Evolutionary conservation across 2,113 vertebrate genomes (phyloP).

Genomic region (Recurvirostra avosetta): DNA sequence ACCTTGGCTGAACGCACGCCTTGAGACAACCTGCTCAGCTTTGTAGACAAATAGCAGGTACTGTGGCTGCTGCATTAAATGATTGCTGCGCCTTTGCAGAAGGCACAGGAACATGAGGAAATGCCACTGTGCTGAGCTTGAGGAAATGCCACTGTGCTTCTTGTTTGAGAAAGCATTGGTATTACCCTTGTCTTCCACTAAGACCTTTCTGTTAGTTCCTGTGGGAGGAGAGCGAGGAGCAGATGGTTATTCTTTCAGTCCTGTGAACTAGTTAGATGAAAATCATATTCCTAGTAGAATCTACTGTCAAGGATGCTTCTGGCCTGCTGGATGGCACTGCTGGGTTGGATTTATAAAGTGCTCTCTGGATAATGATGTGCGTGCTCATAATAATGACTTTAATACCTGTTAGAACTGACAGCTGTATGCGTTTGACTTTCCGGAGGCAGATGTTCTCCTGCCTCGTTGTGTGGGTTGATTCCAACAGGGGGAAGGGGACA

Average conservation of each 20-base stretch:
- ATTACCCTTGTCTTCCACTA: neutral
- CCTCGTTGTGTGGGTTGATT: slow-evolving; percentile 1
- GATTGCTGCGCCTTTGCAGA: neutral
- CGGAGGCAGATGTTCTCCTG: slow-evolving; percentile 20
- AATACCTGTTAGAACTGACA: slow-evolving; percentile 30
- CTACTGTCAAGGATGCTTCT: slow-evolving; percentile 12
- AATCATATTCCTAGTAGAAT: slow-evolving; percentile 12
- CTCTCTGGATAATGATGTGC: slow-evolving; percentile 15
- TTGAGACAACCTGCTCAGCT: neutral
- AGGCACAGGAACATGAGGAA: neutral
- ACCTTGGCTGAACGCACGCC: neutral
- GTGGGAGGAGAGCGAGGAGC: neutral
- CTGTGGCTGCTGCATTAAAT: neutral
- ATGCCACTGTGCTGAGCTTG: neutral
- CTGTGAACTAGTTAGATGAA: slow-evolving; percentile 26
- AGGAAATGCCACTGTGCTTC: neutral
- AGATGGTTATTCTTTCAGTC: slow-evolving; percentile 29
- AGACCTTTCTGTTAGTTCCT: neutral
- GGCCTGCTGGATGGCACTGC: neutral
- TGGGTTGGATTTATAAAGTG: slow-evolving; percentile 30
- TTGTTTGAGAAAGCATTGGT: neutral
- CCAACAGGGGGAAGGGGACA: neutral
- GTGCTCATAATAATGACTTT: neutral
- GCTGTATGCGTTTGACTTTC: neutral
- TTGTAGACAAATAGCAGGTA: neutral